Conservation (phyloP, 2,113 vertebrate genomes). For the Panthera leo region DNA sequence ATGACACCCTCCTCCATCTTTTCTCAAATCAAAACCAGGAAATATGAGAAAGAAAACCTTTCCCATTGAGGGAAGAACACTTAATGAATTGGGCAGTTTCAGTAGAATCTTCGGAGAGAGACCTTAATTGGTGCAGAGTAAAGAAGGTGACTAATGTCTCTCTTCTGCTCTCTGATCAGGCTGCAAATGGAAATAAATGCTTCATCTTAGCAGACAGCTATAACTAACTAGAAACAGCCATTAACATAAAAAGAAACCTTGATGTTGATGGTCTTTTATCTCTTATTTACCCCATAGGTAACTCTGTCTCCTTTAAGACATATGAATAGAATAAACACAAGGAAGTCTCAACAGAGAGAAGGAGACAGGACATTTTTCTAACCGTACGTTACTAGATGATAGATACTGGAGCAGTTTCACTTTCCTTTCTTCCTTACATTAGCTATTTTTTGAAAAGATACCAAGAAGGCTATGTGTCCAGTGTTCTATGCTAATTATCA, state of each 20-base stretch:
- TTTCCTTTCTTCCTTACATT: constrained; percentile 33
- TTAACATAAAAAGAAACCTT: background rate
- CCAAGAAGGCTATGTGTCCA: background rate
- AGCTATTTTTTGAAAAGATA: constrained; percentile 22
- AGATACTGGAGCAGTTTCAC: background rate
- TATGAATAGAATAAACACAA: background rate
- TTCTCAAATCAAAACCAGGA: constrained; percentile 37
- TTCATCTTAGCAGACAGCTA: background rate
- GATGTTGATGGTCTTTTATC: background rate
- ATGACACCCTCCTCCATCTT: background rate
- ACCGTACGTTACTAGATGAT: background rate
- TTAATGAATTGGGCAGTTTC: background rate
- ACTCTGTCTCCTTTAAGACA: constrained; percentile 30
- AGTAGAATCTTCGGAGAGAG: background rate
- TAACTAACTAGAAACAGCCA: background rate
- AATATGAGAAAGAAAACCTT: background rate
- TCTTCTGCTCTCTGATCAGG: background rate
- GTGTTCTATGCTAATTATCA: background rate
- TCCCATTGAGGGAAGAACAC: background rate
- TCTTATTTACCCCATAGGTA: background rate
- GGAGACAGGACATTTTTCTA: background rate
- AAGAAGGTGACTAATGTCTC: background rate
- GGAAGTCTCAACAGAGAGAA: background rate
- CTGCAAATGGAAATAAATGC: constrained; percentile 31
- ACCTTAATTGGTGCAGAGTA: background rate